A percentile compares a stretch with the other conserved stretches of the same genome.
These are phyloP conservation scores for Ptychoptera albimana DNA, from an alignment of 2,888 invertebrate genomes.

Conservation along the genomic window DNA sequence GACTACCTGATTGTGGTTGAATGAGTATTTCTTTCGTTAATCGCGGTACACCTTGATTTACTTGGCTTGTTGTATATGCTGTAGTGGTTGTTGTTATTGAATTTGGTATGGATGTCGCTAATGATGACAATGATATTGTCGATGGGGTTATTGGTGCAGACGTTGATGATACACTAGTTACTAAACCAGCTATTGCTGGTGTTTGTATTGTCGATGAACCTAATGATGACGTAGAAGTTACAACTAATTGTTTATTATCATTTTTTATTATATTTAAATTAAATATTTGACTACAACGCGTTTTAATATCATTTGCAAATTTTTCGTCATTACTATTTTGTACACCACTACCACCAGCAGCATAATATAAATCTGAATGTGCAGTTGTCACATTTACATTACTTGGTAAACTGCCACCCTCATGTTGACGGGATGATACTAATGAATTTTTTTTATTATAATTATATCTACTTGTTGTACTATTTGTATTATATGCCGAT, in stretches of 20 bases:
- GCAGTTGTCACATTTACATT: constrained; percentile 34
- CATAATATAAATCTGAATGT: background rate
- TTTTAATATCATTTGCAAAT: constrained; percentile 14
- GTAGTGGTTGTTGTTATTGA: no score
- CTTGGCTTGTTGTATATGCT: background rate
- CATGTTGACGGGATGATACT: constrained; percentile 37
- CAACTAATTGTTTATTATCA: constrained; percentile 10
- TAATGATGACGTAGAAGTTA: constrained; percentile 9
- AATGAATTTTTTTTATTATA: constrained; percentile 25
- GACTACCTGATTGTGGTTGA: no score
- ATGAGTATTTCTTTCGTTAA: background rate
- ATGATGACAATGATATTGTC: background rate
- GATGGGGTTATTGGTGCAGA: constrained; percentile 1
- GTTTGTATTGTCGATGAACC: constrained; percentile 8
- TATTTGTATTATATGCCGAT: background rate
- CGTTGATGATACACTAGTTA: constrained; percentile 6
- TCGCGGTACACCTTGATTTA: constrained; percentile 2
- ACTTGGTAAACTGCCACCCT: constrained; percentile 46
- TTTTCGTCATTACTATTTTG: constrained; percentile 14
- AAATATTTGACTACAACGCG: background rate
- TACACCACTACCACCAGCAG: constrained; percentile 11
- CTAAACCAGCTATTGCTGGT: constrained; percentile 6
- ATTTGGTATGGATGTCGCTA: no score
- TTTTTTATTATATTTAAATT: background rate
- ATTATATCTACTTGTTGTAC: constrained; percentile 13